These are phyloP conservation scores for Neolamprologus modestus DNA, from an alignment of 2,113 vertebrate species.

Conservation along the genomic window DNA sequence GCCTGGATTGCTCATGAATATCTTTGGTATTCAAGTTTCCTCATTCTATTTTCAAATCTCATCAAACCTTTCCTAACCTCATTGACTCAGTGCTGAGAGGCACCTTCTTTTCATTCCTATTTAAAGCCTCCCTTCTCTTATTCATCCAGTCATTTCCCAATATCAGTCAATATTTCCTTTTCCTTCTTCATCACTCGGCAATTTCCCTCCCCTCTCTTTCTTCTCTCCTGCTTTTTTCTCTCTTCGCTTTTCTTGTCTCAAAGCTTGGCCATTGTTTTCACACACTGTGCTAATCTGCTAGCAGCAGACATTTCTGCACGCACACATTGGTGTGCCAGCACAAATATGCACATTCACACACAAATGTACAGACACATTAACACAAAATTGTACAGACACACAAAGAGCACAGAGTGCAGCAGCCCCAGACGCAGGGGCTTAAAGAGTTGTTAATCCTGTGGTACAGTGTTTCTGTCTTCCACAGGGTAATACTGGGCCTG, in stretches of 20 bases:
- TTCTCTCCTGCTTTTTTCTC: background rate
- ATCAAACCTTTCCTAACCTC: slow-evolving; percentile 28
- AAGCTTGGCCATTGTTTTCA: slow-evolving; percentile 48
- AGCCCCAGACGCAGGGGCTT: slow-evolving; percentile 39
- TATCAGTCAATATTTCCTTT: slow-evolving; percentile 18
- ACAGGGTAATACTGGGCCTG: slow-evolving; percentile 27
- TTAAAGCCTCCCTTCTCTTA: background rate
- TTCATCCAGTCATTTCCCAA: background rate
- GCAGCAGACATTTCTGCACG: slow-evolving; percentile 52
- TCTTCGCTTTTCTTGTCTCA: slow-evolving; percentile 14
- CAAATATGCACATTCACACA: background rate
- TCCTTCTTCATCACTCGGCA: background rate
- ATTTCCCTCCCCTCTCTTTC: background rate
- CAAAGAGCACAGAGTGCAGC: slow-evolving; percentile 19
- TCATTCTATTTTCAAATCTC: slow-evolving; percentile 29
- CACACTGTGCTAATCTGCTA: slow-evolving; percentile 56
- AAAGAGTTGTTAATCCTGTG: slow-evolving; percentile 57
- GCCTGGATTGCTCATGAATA: background rate
- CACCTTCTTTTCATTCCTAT: background rate
- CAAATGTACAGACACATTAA: background rate
- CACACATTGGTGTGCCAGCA: background rate
- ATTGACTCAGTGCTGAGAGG: background rate
- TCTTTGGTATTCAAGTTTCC: background rate
- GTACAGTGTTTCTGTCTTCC: slow-evolving; percentile 52
- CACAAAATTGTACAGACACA: background rate